Base-by-base conservation (phyloP, 2,113 vertebrate species). In the Corythornis cristatus region DNA sequence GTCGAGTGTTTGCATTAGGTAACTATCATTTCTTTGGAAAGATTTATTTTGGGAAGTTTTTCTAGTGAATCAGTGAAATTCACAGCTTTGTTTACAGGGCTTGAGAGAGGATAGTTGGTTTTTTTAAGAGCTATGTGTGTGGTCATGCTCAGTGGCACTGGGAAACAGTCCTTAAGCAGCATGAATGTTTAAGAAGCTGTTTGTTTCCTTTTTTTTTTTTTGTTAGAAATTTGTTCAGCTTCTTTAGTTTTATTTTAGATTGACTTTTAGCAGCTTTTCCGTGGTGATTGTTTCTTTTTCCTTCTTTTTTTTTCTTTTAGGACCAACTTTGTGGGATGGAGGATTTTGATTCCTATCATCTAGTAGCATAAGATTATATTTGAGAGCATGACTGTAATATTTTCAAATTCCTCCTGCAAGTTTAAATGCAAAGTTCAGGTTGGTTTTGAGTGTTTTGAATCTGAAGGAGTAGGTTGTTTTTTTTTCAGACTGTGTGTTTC, bases 81-180 rank as follows among this genome's bases (percentile, higher is more conserved):
- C 1, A 1, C 23, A 46, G 5, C 13, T 85, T 46, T 66, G 4
- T 79, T 84, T 57, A 9, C 1, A 8, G 4, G 3, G 4, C 79
- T 83, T 83, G 37, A 51, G 21, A 25, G 13, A 83, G 61, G 26
- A 54, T 75, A 33, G 3, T 33, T 33, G 62, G 61, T 72, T 6
- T 48, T 85, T 82, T 57, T 50, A 73, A 66, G 15, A 82, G 5
- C 11, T 31, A 1, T 0, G 0, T 19, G 2, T 62, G 9, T 46
- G 29, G 7, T 76, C 0, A 2, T 0, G 0, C 71, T 12, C 1
- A 20, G 10, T 50, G 46, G 42, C 35, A 9, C 6, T 21, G 13
- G 53, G n/a, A 79, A 86, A 29, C 7, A 5, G 16, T 60, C 70
- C 46, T 37, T 66, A 29, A 57, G 4, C 40, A 85, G 4, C 13